A percentile compares a stretch with the other conserved stretches of the same genome.
These are phyloP conservation scores for Danaus melanippus DNA, from an alignment of 1,140 invertebrate genomes.

Conservation along the genomic window DNA sequence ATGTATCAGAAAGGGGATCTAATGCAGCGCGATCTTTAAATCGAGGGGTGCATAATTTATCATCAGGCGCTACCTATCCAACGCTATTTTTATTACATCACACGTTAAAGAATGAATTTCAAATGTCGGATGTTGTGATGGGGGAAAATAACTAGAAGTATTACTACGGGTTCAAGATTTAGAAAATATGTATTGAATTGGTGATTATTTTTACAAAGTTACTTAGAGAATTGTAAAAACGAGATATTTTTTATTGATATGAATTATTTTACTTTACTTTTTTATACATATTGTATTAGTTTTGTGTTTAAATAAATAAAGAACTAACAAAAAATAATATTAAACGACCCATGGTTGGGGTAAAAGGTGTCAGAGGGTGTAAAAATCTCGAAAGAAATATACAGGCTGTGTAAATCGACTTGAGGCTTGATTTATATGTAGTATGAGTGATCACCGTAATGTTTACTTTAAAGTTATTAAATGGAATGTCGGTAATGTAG, in stretches of 20 bases:
- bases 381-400: constrained; percentile 47
- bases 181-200: no score
- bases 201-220: no score
- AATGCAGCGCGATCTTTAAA: constrained; percentile 62
- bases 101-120: constrained; percentile 69
- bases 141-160: constrained; percentile 36
- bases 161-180: no score
- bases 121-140: constrained; percentile 63
- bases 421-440: constrained; percentile 39
- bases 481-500: no score
- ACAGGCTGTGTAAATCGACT: constrained; percentile 40
- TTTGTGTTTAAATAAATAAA: no score
- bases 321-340: no score
- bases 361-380: constrained; percentile 35
- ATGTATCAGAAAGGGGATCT: constrained; percentile 52
- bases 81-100: constrained; percentile 68
- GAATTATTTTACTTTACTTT: no score
- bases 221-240: no score
- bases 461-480: constrained; percentile 12
- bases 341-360: constrained; percentile 19
- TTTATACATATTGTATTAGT: no score
- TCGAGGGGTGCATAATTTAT: constrained; percentile 68
- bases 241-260: no score
- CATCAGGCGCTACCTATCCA: constrained; percentile 49
- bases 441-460: constrained; percentile 40